phyloP scores from a whole-genome alignment of 2,113 vertebrate genomes.

The Galemys pyrenaicus region DNA sequence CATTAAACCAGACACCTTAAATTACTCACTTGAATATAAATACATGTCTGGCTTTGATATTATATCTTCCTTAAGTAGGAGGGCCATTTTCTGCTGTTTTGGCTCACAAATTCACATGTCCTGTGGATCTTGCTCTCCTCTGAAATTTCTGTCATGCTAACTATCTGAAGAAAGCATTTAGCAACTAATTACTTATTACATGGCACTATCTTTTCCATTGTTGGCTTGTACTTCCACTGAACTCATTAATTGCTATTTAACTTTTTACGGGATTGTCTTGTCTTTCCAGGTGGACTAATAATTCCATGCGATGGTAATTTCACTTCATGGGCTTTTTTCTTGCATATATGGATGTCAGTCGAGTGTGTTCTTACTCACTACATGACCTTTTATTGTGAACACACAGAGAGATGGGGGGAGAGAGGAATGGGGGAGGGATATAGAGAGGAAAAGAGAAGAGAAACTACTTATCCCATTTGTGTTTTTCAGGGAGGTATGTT shows the following conservation, averaged over 20 bases:
- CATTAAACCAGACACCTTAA: slow-evolving; percentile 53
- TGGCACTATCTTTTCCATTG: slow-evolving; percentile 51
- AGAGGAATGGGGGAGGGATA: too few species aligned
- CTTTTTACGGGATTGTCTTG: slow-evolving; percentile 43
- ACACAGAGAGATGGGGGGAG: neutral
- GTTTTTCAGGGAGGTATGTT: neutral
- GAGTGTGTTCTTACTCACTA: neutral
- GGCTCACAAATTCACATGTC: slow-evolving; percentile 10
- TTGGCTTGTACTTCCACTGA: slow-evolving; percentile 49
- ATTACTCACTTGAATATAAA: slow-evolving; percentile 66
- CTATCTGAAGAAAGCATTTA: slow-evolving; percentile 56
- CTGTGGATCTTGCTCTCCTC: neutral
- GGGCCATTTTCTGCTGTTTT: slow-evolving; percentile 45
- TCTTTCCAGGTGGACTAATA: slow-evolving; percentile 41
- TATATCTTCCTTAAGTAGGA: slow-evolving; percentile 39
- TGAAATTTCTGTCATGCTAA: slow-evolving; percentile 19
- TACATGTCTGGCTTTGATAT: slow-evolving; percentile 37
- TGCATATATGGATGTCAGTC: neutral
- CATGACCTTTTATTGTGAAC: slow-evolving; percentile 5
- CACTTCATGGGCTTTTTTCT: neutral
- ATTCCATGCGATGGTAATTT: neutral
- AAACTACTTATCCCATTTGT: neutral
- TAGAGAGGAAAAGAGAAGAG: neutral
- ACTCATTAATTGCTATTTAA: slow-evolving; percentile 64
- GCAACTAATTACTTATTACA: slow-evolving; percentile 34